These are phyloP conservation scores for Chionomys nivalis DNA, from an alignment of 2,113 vertebrate species.

Conservation along the genomic window DNA sequence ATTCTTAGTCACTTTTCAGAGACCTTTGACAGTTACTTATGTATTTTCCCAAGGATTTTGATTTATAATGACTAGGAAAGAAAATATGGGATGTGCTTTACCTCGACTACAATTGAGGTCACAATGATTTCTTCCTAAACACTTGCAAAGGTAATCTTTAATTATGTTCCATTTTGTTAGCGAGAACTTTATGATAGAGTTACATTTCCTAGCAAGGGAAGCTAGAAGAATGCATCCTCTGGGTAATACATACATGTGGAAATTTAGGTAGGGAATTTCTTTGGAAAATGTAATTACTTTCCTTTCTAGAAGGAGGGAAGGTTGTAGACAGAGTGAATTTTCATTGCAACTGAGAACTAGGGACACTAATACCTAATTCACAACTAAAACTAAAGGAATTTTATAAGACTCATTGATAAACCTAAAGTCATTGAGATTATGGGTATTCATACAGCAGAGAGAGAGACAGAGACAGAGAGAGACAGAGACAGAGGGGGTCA, in stretches of 20 bases:
- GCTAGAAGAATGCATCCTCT: not conserved
- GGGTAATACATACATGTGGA: too few relatives aligned
- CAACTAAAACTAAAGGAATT: not conserved
- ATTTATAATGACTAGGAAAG: not conserved
- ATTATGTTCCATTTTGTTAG: not conserved
- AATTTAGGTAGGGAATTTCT: not conserved
- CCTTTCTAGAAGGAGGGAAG: not conserved
- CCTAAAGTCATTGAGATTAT: not conserved
- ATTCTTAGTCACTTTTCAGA: not conserved
- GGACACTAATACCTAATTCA: not conserved
- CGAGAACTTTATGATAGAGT: not conserved
- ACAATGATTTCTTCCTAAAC: not conserved
- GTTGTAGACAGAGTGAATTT: not conserved
- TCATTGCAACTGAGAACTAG: not conserved
- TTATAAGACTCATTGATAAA: not conserved
- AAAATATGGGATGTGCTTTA: not conserved
- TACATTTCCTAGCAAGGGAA: not conserved
- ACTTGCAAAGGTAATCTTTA: not conserved
- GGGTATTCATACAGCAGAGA: not conserved
- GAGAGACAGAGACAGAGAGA: not conserved
- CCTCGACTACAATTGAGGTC: not conserved
- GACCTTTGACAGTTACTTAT: not conserved
- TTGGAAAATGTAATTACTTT: not conserved
- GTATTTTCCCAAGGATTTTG: not conserved
- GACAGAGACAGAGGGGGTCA: not conserved